phyloP scores from a whole-genome alignment of 92 coral and sea anemone genomes.

The Anthopleura xanthogrammica region DNA sequence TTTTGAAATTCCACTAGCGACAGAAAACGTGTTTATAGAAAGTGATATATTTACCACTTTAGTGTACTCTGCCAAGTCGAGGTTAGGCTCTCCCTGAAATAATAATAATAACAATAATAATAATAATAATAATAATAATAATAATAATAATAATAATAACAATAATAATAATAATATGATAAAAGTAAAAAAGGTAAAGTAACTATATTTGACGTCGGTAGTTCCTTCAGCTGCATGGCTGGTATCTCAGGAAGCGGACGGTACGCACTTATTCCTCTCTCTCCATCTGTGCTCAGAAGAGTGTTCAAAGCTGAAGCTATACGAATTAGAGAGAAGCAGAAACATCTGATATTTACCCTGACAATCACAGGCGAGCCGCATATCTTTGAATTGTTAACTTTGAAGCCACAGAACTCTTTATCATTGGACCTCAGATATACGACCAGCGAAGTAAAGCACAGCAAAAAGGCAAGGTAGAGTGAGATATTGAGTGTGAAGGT shows the following conservation, averaged over 20 bases:
- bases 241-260: no score
- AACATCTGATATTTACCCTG: constrained; percentile 14
- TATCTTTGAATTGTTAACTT: constrained; percentile 12
- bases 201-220: no score
- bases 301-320: no score
- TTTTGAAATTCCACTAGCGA: not conserved
- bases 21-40: not conserved
- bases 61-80: not conserved
- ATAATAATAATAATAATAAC: not conserved
- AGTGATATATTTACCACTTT: constrained; percentile 1
- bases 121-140: no score
- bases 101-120: not conserved
- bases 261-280: no score
- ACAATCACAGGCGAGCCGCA: constrained; percentile 23
- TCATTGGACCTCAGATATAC: constrained; percentile 59
- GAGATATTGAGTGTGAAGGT: constrained; percentile 64
- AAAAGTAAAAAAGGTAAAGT: no score
- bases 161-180: no score
- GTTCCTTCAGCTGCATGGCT: no score
- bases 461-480: constrained; percentile 66
- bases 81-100: constrained; percentile 15
- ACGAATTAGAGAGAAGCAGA: not conserved
- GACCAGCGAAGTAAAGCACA: constrained; percentile 70
- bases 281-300: no score
- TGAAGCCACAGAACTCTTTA: constrained; percentile 47